Percentiles rank a stretch among this genome's conserved stretches.
These are phyloP conservation scores for Microcebus lehilahytsara DNA, from an alignment of 2,113 vertebrate species.

Conservation along the genomic window DNA sequence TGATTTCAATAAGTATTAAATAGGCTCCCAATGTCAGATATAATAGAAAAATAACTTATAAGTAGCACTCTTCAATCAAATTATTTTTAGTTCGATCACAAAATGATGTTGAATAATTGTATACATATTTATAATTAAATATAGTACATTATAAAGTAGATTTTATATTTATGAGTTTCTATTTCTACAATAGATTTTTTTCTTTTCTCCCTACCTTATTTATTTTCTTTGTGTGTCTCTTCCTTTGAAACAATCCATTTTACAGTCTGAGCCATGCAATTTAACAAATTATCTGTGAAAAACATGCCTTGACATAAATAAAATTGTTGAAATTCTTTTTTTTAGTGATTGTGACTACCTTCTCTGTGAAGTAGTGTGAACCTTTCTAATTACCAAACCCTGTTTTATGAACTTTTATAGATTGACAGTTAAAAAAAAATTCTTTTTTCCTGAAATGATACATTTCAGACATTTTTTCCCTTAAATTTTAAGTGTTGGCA, in stretches of 20 bases:
- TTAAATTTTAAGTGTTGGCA: conserved; percentile 33
- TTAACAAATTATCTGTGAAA: neutral
- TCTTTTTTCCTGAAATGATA: conserved; percentile 43
- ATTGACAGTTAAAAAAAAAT: conserved; percentile 43
- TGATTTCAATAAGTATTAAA: neutral
- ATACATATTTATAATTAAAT: neutral
- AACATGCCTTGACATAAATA: neutral
- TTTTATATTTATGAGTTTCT: neutral
- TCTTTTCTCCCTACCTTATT: neutral
- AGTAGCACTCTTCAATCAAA: neutral
- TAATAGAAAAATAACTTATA: neutral
- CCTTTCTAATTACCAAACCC: neutral
- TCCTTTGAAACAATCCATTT: neutral
- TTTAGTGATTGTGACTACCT: conserved; percentile 16
- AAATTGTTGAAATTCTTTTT: neutral
- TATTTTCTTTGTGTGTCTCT: neutral
- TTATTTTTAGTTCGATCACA: neutral
- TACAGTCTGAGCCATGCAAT: neutral
- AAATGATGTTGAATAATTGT: neutral
- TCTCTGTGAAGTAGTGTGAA: conserved; percentile 11
- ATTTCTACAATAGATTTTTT: neutral
- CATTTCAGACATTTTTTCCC: conserved; percentile 47
- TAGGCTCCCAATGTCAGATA: neutral
- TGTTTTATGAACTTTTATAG: neutral
- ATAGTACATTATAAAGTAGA: neutral